Evolutionary conservation across 2,888 invertebrate species (phyloP).

Genomic region (Drosophila affinis): DNA sequence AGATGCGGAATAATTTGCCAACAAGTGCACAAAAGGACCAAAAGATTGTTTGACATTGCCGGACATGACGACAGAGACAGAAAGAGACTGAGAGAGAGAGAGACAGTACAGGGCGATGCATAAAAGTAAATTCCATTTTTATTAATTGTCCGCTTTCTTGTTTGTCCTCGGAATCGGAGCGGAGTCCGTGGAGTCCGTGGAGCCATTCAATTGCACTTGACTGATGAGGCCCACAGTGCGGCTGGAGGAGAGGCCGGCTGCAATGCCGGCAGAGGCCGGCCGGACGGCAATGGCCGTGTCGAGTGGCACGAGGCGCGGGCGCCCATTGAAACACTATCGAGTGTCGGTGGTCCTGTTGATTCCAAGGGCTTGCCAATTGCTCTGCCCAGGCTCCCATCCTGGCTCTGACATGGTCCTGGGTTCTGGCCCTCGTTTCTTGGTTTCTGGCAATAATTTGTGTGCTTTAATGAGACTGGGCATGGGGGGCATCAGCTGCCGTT

Average conservation of each 20-base stretch:
- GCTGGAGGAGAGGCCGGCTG: slow-evolving; percentile 32
- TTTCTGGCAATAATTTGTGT: slow-evolving; percentile 60
- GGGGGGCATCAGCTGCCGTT: slow-evolving; percentile 22
- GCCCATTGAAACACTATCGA: slow-evolving; percentile 61
- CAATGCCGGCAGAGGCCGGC: not conserved
- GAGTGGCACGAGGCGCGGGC: slow-evolving; percentile 26
- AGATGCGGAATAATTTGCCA: slow-evolving; percentile 57
- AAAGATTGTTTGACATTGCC: slow-evolving; percentile 44
- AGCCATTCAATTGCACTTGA: slow-evolving; percentile 58
- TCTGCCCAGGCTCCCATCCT: not conserved
- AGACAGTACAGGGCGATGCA: slow-evolving; percentile 27
- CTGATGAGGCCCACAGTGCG: slow-evolving; percentile 55
- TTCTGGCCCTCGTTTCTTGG: not conserved
- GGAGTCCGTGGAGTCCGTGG: slow-evolving; percentile 1
- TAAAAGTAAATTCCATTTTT: slow-evolving; percentile 68
- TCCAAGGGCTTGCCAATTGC: slow-evolving; percentile 23
- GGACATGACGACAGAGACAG: slow-evolving; percentile 4
- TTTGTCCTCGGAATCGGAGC: slow-evolving; percentile 28
- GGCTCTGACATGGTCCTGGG: not conserved
- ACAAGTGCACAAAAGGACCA: slow-evolving; percentile 31
- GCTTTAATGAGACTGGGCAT: slow-evolving; percentile 55
- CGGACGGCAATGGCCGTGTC: slow-evolving; percentile 8
- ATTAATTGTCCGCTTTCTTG: slow-evolving; percentile 61
- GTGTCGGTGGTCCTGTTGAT: slow-evolving; percentile 30
- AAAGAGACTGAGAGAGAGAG: too few species aligned